phyloP scores from a whole-genome alignment of 2,797 vertebrate species.

The Liasis olivaceus region DNA sequence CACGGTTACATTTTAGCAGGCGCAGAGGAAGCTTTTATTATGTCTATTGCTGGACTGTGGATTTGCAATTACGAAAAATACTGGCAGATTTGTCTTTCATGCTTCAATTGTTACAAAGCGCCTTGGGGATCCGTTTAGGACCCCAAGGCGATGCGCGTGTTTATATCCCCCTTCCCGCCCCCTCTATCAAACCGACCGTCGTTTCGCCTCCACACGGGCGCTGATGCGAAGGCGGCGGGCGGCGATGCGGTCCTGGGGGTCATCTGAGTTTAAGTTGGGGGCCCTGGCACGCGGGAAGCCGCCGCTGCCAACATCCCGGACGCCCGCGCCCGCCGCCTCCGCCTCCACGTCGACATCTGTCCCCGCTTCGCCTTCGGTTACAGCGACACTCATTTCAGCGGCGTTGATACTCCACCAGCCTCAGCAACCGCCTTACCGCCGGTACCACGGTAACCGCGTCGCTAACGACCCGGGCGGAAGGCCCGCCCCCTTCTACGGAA shows the following conservation, averaged over 20 bases:
- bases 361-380: neutral
- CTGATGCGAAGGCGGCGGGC: slow-evolving; percentile 75
- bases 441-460: neutral
- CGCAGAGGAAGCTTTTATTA: neutral
- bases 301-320: neutral
- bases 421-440: neutral
- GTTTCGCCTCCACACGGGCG: slow-evolving; percentile 62
- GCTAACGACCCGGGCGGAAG: neutral
- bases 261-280: slow-evolving; percentile 58
- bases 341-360: neutral
- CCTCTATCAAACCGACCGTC: slow-evolving; percentile 51
- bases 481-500: neutral
- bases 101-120: neutral
- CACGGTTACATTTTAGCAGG: neutral
- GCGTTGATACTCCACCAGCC: neutral
- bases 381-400: neutral
- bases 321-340: neutral
- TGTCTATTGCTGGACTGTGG: neutral
- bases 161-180: neutral
- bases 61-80: neutral
- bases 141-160: neutral
- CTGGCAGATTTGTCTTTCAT: neutral
- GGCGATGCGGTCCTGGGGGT: slow-evolving; percentile 72
- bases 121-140: neutral
- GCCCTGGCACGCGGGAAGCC: neutral